These are phyloP conservation scores for Hylaeus volcanicus DNA, from an alignment of 1,140 invertebrate genomes.

Conservation along the genomic window DNA sequence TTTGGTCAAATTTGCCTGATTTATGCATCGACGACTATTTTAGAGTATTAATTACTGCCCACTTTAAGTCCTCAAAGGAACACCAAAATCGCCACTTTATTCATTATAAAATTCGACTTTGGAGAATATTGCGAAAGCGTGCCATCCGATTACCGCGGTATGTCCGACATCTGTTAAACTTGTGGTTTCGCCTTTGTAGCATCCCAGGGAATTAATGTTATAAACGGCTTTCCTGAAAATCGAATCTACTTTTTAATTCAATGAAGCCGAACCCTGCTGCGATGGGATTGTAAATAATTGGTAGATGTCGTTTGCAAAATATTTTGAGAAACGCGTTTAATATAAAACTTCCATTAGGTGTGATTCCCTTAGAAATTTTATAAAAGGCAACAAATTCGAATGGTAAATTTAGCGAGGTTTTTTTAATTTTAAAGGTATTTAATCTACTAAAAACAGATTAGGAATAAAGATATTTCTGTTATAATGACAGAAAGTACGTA, in stretches of 20 bases:
- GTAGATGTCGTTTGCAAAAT: background rate
- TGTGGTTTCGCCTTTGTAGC: background rate
- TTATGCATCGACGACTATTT: background rate
- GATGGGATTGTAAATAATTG: background rate
- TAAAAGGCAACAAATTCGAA: no score
- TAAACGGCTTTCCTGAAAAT: slow-evolving; percentile 1
- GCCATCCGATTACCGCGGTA: slow-evolving; percentile 12
- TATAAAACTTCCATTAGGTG: no score
- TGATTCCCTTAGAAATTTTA: no score
- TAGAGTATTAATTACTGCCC: background rate
- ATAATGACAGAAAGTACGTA: no score
- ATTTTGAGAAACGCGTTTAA: background rate
- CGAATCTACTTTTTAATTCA: background rate
- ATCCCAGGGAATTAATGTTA: slow-evolving; percentile 7
- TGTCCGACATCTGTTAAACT: background rate
- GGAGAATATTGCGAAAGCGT: background rate
- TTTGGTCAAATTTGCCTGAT: no score
- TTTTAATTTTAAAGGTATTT: no score
- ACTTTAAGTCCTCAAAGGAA: no score
- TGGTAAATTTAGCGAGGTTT: no score
- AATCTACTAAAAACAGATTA: no score
- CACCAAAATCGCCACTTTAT: background rate
- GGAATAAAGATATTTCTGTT: no score
- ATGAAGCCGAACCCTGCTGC: background rate
- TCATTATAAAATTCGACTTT: background rate